Evolutionary conservation across 1,140 invertebrate genomes (phyloP), one percentile per base, ranked within the genome.

Genomic region (Polypedilum pembai): DNA sequence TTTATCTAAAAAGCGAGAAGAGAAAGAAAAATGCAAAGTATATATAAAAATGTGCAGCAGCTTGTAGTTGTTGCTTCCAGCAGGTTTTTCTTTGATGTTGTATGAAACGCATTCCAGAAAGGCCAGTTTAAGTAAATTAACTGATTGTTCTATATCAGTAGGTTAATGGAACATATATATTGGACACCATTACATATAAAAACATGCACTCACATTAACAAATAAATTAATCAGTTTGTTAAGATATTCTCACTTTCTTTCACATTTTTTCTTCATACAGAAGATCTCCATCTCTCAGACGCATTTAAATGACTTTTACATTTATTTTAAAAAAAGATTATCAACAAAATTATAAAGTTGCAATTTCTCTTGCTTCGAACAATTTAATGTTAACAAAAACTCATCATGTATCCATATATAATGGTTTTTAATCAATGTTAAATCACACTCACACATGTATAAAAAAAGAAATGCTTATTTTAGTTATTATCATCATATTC

Each of bases 121-220:
- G 45, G 45, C 45, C 10, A n/a, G 45, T 56, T 56, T 56, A 69
- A 69, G 65, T 69, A 18, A 69, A 69, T 69, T 69, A 18, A 69
- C 65, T 69, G 65, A 56, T 21, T 69, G 65, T 69, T 69, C 65
- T 69, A 69, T 69, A 69, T 69, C 65, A 69, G 65, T 69, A 69
- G 65, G 65, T 69, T 69, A 69, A 69, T 69, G 65, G 65, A 69
- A 69, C 65, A 21, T 20, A 18, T 20, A 18, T 10, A 69, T 21
- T 10, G 20, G 8, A 69, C 65, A 69, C 65, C 17, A 8, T 18
- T 10, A 21, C 45, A 21, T 18, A 69, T 69, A 20, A 17, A 21
- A n/a, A 56, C 15, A 69, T 21, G 8, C 65, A 69, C 65, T 20
- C 18, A 69, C 20, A 21, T 21, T 8, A 20, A 21, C 20, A 69